A percentile compares a stretch with the other conserved stretches of the same genome.
These are phyloP conservation scores for Sebastes nivosus DNA, from an alignment of 2,797 vertebrate species.

Conservation along the genomic window DNA sequence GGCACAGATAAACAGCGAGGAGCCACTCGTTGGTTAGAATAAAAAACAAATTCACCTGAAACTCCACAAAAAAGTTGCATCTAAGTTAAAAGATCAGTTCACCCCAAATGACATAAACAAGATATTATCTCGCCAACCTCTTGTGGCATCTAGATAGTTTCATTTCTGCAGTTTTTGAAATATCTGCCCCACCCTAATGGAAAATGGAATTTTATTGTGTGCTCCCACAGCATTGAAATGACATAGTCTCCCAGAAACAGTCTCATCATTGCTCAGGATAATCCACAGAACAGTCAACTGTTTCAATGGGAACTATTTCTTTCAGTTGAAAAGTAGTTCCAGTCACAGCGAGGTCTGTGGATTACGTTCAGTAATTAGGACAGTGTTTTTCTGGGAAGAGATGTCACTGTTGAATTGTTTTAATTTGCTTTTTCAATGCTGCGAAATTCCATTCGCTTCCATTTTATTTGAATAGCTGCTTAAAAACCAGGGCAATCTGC, in stretches of 20 bases:
- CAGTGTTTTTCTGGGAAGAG: neutral
- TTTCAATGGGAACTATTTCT: neutral
- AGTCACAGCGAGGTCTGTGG: neutral
- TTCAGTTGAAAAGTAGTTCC: neutral
- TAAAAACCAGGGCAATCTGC: neutral
- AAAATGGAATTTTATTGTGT: neutral
- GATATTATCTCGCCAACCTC: neutral
- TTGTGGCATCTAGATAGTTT: neutral
- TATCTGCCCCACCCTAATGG: neutral
- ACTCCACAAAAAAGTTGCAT: slow-evolving; percentile 3
- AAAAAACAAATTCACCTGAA: neutral
- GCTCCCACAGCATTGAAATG: neutral
- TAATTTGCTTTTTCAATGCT: neutral
- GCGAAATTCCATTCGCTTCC: neutral
- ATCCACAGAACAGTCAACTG: neutral
- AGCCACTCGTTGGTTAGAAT: slow-evolving; percentile 17
- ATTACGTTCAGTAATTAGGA: neutral
- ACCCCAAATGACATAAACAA: neutral
- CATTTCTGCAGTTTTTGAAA: neutral
- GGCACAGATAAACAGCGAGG: slow-evolving; percentile 25
- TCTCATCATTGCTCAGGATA: neutral
- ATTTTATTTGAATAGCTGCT: neutral
- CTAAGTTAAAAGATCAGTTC: slow-evolving; percentile 11
- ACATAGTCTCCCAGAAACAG: neutral
- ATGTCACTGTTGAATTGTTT: neutral